Evolutionary conservation across 92 coral and sea anemone species (phyloP), one percentile per base, ranked within the genome.

Genomic region (Zoanthus sansibaricus): DNA sequence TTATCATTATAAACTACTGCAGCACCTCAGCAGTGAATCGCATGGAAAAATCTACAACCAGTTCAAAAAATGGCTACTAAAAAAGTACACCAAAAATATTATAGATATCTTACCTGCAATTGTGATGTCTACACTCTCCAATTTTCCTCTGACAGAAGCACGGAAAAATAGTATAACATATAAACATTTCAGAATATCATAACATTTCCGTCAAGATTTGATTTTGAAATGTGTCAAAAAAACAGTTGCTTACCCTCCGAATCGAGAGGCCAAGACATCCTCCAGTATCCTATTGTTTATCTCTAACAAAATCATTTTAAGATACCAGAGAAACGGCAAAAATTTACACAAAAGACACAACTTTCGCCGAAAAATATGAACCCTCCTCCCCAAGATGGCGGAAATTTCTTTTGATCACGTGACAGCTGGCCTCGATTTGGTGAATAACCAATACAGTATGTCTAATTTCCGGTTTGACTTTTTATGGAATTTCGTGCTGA

Each of bases 111-210:
- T 51, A 97, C 99, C 99, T 92, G 99, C 98, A 75, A 97, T 89
- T 37, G 98, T 97, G 32, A 97, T 88, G 77, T 97, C 98, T 54
- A 93, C 98, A 32, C 95, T 93, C 94, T 97, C 99, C 71, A 95
- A 93, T 92, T 97, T 97, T 78, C 93, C 99, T 52, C 99, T 97
- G 75, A 51, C 83, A 75, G 85, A 80, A 80, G 85, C 62, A 80
- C 4, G 42, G 21, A 54, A 45, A 66, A 47, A 80, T 32, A 9
- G 67, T 31, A 30, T 18, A n/a, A 16, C 15, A 14, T 12, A 25
- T 25, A 25, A 58, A 18, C 20, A 12, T 58, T 16, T 58, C 17
- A 58, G 3, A 1, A 62, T 46, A 14, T 71, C 21, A 77, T 1
- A 7, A 7, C 32, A 58, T 51, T 61, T 80, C 61, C 71, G 73